Evolutionary conservation across 2,888 invertebrate species (phyloP).

Genomic region (Pandemis cinnamomeana): DNA sequence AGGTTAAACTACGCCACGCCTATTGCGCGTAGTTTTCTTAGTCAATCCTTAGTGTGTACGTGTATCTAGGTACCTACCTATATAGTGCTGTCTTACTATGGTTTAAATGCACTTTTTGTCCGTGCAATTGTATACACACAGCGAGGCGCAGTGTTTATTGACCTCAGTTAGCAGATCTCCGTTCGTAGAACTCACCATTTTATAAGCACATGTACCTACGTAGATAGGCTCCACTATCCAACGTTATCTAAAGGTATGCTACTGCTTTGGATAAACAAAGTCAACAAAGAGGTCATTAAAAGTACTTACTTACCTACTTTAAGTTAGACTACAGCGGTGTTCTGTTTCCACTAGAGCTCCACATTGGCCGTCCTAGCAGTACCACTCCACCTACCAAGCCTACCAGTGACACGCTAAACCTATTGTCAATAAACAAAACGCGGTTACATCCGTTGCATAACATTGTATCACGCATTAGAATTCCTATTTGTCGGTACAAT

Average conservation of each 20-base stretch:
- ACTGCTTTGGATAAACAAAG: constrained; percentile 9
- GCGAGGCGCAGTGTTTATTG: not conserved
- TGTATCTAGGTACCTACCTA: no score
- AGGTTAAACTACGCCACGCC: no score
- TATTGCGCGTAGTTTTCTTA: no score
- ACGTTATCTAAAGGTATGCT: constrained; percentile 7
- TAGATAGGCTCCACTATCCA: not conserved
- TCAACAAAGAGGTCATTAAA: not conserved
- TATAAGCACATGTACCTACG: not conserved
- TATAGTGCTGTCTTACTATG: no score
- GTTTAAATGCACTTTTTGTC: no score
- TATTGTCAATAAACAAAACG: constrained; percentile 34
- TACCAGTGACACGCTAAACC: constrained; percentile 23
- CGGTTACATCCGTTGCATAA: constrained; percentile 42
- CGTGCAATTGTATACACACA: no score
- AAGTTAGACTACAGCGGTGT: not conserved
- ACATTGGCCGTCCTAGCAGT: not conserved
- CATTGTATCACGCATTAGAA: constrained; percentile 63
- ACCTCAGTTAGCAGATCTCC: no score
- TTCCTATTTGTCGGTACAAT: constrained; percentile 59
- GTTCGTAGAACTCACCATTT: not conserved
- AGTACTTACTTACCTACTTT: not conserved
- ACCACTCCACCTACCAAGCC: not conserved
- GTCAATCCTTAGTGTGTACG: no score
- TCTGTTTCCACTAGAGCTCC: not conserved